phyloP scores from a whole-genome alignment of 1,140 invertebrate species.

The Phymastichus coffea region DNA sequence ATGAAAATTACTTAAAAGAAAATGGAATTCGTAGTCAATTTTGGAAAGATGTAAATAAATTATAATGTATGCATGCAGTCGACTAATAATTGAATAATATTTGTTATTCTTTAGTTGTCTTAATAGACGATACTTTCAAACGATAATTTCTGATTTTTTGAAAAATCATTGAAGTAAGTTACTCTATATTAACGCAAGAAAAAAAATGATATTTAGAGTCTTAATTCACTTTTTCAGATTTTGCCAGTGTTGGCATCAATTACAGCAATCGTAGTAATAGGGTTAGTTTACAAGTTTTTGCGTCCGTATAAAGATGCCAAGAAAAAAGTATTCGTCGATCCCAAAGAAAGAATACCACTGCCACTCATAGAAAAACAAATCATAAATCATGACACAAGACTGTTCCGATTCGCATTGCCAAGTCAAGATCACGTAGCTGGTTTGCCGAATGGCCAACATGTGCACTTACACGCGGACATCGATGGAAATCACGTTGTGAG shows the following conservation, averaged over 20 bases:
- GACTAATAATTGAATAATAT: no score
- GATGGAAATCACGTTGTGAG: constrained; percentile 89
- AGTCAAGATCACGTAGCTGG: constrained; percentile 84
- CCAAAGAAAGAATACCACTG: constrained; percentile 85
- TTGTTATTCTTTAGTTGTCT: no score
- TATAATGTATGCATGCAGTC: no score
- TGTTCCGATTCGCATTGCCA: constrained; percentile 89
- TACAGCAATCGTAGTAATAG: constrained; percentile 72
- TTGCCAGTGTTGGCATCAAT: constrained; percentile 68
- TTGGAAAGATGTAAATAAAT: no score
- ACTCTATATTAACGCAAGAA: no score
- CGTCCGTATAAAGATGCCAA: constrained; percentile 55
- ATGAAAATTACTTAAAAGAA: no score
- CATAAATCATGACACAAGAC: constrained; percentile 90
- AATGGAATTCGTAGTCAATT: no score
- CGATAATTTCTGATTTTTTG: no score
- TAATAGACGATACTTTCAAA: no score
- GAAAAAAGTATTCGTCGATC: constrained; percentile 74
- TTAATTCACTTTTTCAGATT: constrained; percentile 55
- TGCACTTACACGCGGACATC: constrained; percentile 88
- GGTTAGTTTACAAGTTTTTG: constrained; percentile 66
- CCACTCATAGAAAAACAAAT: constrained; percentile 89
- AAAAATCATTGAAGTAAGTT: no score
- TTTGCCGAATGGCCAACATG: constrained; percentile 93
- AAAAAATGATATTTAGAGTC: no score